Evolutionary conservation across 2,797 vertebrate genomes (phyloP).

Genomic region (Podarcis siculus): DNA sequence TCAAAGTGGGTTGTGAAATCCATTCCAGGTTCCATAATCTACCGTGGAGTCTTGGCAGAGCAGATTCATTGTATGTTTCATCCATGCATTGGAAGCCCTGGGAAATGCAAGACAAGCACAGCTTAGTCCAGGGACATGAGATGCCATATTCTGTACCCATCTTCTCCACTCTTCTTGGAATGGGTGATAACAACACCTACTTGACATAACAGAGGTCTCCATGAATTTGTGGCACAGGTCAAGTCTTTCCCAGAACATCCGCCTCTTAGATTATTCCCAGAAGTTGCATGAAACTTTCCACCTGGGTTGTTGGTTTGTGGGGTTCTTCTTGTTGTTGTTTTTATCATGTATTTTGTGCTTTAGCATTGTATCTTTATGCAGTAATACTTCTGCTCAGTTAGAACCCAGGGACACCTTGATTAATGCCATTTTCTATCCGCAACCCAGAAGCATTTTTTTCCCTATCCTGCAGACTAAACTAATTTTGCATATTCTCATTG

Average conservation of each 20-base stretch:
- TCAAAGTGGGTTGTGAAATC: neutral
- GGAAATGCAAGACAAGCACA: neutral
- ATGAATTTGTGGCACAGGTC: neutral
- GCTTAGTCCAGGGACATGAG: neutral
- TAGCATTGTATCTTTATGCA: too few relatives aligned
- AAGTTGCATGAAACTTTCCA: neutral
- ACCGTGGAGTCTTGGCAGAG: neutral
- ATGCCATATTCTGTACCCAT: neutral
- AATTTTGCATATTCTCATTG: neutral
- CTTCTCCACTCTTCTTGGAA: neutral
- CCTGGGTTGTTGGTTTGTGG: too few relatives aligned
- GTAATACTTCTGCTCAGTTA: neutral
- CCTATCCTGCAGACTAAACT: neutral
- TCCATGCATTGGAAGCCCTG: neutral
- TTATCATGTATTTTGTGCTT: too few relatives aligned
- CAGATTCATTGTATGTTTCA: neutral
- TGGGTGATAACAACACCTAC: neutral
- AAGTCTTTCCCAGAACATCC: too few relatives aligned
- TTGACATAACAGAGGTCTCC: neutral
- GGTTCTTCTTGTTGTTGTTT: too few relatives aligned
- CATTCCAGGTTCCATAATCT: neutral
- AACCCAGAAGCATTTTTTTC: neutral
- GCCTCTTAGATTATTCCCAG: neutral
- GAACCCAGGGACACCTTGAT: neutral
- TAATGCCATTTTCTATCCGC: neutral